Evolutionary conservation across 2,797 vertebrate species (phyloP).

Genomic region (Characodon lateralis): DNA sequence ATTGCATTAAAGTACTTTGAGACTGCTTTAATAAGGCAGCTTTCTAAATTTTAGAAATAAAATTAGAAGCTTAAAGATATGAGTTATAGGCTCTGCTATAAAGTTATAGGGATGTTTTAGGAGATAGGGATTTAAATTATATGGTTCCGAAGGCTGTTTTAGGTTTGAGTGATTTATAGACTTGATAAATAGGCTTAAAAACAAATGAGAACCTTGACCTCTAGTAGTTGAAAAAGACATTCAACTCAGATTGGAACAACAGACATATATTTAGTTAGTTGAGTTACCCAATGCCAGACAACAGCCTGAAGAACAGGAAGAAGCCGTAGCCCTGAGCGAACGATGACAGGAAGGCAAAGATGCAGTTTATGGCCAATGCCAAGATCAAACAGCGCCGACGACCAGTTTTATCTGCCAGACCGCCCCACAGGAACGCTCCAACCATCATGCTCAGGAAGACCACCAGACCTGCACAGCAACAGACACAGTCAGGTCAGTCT

Average conservation of each 20-base stretch:
- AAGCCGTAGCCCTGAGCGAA: slow-evolving; percentile 93
- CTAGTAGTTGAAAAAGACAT: background rate
- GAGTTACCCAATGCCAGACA: slow-evolving; percentile 91
- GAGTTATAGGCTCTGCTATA: background rate
- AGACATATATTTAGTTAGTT: no score
- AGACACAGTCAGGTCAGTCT: background rate
- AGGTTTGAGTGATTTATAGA: no score
- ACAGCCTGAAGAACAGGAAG: slow-evolving; percentile 96
- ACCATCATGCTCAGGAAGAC: slow-evolving; percentile 98
- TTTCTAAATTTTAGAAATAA: no score
- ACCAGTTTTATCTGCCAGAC: slow-evolving; percentile 93
- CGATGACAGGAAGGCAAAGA: slow-evolving; percentile 91
- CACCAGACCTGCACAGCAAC: slow-evolving; percentile 82
- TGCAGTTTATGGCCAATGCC: slow-evolving; percentile 88
- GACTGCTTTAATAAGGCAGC: no score
- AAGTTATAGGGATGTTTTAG: background rate
- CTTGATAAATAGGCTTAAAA: background rate
- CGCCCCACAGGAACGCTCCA: slow-evolving; percentile 91
- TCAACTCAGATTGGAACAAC: no score
- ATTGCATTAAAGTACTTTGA: no score
- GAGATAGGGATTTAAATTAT: background rate
- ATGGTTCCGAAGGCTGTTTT: no score
- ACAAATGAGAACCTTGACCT: background rate
- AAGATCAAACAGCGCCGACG: slow-evolving; percentile 89
- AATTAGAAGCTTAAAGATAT: background rate